Conservation (phyloP, 2,797 vertebrate species). For the Microctenopoma steveboyesi region DNA sequence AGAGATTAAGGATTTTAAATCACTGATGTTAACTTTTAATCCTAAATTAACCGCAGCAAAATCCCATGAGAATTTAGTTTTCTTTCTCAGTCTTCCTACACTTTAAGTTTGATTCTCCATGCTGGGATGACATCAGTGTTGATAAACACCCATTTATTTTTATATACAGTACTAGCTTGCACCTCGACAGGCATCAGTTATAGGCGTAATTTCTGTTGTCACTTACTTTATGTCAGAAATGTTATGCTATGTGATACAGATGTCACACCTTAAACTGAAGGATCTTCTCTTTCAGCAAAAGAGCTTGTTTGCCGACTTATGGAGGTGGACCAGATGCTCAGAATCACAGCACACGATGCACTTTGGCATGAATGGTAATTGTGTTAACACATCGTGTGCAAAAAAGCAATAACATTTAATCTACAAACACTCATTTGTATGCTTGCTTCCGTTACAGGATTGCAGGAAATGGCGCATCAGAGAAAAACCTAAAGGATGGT, state of each 20-base stretch:
- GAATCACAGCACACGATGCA: slow-evolving; percentile 89
- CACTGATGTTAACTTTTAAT: too few relatives aligned
- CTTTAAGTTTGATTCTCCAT: too few relatives aligned
- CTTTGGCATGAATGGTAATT: slow-evolving; percentile 87
- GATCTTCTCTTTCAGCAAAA: slow-evolving; percentile 79
- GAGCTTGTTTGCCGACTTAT: slow-evolving; percentile 88
- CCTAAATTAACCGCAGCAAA: too few relatives aligned
- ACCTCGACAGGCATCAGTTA: not conserved
- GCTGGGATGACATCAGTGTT: too few relatives aligned
- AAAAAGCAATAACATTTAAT: not conserved
- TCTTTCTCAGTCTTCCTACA: too few relatives aligned
- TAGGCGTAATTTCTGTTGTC: not conserved
- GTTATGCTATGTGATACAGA: not conserved
- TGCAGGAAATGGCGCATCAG: slow-evolving; percentile 87
- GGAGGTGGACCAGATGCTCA: slow-evolving; percentile 90
- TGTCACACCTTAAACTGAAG: not conserved
- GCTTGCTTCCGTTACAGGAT: slow-evolving; percentile 77
- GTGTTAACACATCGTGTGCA: not conserved
- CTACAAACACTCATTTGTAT: slow-evolving; percentile 24
- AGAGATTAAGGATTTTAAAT: too few relatives aligned
- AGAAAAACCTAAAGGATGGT: slow-evolving; percentile 89
- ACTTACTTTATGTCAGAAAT: not conserved
- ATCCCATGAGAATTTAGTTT: too few relatives aligned
- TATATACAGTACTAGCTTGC: not conserved
- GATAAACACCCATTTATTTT: slow-evolving; percentile 1